Percentiles rank a stretch among this genome's conserved stretches.
These are phyloP conservation scores for Tenebrio molitor DNA, from an alignment of 1,140 invertebrate genomes.

Conservation along the genomic window DNA sequence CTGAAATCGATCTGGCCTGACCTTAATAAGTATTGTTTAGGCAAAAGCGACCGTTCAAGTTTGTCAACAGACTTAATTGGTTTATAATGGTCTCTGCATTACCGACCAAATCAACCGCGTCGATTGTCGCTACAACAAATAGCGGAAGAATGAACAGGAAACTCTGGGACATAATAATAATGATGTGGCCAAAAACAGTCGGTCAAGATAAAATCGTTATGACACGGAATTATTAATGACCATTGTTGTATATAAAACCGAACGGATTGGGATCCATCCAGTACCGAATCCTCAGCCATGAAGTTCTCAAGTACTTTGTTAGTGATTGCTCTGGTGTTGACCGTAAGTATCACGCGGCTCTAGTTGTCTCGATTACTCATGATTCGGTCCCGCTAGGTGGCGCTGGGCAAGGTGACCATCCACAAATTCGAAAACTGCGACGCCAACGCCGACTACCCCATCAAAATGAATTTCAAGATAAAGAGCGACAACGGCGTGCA, in stretches of 20 bases:
- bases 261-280: neutral
- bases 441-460: conserved; percentile 31
- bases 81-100: conserved; percentile 11
- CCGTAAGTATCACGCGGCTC: conserved; percentile 6
- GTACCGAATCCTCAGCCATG: conserved; percentile 1
- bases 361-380: neutral
- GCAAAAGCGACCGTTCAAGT: too few relatives aligned
- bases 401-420: conserved; percentile 8
- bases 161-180: neutral
- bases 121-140: conserved; percentile 34
- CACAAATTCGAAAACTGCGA: conserved; percentile 44
- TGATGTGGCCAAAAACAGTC: neutral
- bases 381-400: neutral
- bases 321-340: conserved; percentile 9
- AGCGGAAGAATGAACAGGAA: neutral
- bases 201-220: conserved; percentile 6
- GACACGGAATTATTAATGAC: neutral
- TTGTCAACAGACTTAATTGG: neutral
- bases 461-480: conserved; percentile 37
- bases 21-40: too few relatives aligned
- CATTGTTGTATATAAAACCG: neutral
- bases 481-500: conserved; percentile 30
- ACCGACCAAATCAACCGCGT: neutral
- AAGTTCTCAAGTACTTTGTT: neutral
- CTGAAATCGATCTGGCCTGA: too few relatives aligned